These are phyloP conservation scores for Lasioglossum albipes DNA, from an alignment of 1,140 invertebrate genomes.

Conservation along the genomic window DNA sequence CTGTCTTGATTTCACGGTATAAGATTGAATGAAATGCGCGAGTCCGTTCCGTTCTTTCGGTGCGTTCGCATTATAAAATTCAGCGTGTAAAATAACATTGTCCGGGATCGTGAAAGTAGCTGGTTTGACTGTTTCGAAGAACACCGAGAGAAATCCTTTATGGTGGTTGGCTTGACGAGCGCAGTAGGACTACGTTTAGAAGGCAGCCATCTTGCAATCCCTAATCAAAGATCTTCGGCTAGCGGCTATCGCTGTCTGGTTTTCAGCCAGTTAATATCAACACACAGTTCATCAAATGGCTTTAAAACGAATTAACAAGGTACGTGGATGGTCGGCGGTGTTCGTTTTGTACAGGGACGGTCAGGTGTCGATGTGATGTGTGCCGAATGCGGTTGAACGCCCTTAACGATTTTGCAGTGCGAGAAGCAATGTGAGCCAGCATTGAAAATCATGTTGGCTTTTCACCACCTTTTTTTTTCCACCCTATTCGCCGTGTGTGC, in stretches of 20 bases:
- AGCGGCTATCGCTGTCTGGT: constrained; percentile 81
- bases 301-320: constrained; percentile 98
- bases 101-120: background rate
- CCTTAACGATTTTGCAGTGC: constrained; percentile 79
- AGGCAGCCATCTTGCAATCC: constrained; percentile 81
- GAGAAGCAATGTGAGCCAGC: constrained; percentile 72
- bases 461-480: constrained; percentile 57
- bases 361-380: constrained; percentile 57
- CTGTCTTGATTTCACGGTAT: constrained; percentile 53
- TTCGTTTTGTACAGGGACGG: constrained; percentile 33
- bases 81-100: constrained; percentile 19
- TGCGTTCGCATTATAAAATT: constrained; percentile 22
- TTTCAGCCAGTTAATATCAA: constrained; percentile 80
- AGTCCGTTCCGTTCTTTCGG: background rate
- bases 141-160: background rate
- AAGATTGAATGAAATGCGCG: constrained; percentile 38
- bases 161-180: constrained; percentile 67
- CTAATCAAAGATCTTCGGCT: constrained; percentile 81
- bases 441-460: constrained; percentile 69
- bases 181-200: constrained; percentile 80
- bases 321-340: constrained; percentile 81
- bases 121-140: background rate
- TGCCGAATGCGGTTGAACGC: constrained; percentile 74
- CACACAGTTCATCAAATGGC: constrained; percentile 88
- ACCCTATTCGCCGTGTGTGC: constrained; percentile 39